Evolutionary conservation across 2,797 vertebrate genomes (phyloP).

Genomic region (Garrulus glandarius): DNA sequence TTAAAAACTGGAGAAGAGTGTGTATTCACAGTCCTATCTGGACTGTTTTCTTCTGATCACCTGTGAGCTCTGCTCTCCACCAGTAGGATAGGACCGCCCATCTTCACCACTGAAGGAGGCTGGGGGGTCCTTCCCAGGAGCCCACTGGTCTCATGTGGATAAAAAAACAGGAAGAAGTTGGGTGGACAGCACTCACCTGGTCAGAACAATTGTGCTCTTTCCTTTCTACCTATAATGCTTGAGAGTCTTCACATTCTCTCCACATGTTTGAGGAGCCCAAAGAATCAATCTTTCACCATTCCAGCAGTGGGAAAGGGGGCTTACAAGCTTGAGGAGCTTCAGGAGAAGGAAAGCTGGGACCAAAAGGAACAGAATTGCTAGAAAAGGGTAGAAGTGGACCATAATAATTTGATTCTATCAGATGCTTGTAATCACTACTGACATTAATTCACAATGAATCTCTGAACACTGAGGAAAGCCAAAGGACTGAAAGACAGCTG

Average conservation of each 20-base stretch:
- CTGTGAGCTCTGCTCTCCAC: background rate
- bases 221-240: background rate
- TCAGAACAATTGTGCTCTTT: background rate
- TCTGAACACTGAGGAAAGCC: background rate
- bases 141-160: background rate
- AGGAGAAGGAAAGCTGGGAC: background rate
- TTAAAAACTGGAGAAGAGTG: background rate
- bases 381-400: background rate
- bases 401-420: background rate
- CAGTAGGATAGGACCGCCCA: rapidly evolving
- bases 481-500: background rate
- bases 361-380: background rate
- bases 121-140: background rate
- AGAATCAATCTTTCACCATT: background rate
- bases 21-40: background rate
- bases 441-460: background rate
- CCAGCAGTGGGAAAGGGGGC: background rate
- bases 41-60: background rate
- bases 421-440: background rate
- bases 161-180: background rate
- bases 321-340: background rate
- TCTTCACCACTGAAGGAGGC: background rate
- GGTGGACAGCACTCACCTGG: background rate
- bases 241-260: background rate
- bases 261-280: background rate